Percentiles rank a stretch among this genome's conserved stretches.
These are phyloP conservation scores for Eulemur coronatus DNA, from an alignment of 2,797 vertebrate genomes.

Conservation along the genomic window DNA sequence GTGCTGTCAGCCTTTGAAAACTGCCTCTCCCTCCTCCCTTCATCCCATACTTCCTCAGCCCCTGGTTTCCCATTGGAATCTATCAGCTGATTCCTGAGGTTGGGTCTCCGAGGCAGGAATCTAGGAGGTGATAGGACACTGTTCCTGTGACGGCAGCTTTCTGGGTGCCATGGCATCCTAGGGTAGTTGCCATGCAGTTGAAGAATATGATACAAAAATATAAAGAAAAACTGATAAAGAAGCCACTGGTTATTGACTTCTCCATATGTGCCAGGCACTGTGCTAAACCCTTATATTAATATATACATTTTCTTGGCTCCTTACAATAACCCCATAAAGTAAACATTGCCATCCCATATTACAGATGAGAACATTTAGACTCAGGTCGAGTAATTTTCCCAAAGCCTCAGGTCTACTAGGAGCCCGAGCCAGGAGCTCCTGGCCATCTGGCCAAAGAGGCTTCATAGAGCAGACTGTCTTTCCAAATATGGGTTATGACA, in stretches of 20 bases:
- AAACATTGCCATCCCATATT: not conserved
- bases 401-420: not conserved
- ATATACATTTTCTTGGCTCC: not conserved
- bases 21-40: not conserved
- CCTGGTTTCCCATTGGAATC: not conserved
- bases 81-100: not conserved
- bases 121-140: not conserved
- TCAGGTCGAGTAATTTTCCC: not conserved
- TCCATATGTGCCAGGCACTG: fast-evolving
- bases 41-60: not conserved
- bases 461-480: not conserved
- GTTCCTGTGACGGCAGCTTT: not conserved
- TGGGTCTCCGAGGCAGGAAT: not conserved
- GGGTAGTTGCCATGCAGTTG: not conserved
- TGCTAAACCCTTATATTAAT: not conserved
- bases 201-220: not conserved
- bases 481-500: not conserved
- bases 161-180: not conserved
- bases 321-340: not conserved
- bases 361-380: not conserved
- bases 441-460: not conserved
- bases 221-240: not conserved
- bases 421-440: not conserved
- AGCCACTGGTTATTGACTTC: not conserved
- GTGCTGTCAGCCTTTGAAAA: not conserved